A percentile compares a stretch with the other conserved stretches of the same genome.
Evolutionary conservation across 2,888 invertebrate genomes (phyloP).

Genomic region (Phortica magna): DNA sequence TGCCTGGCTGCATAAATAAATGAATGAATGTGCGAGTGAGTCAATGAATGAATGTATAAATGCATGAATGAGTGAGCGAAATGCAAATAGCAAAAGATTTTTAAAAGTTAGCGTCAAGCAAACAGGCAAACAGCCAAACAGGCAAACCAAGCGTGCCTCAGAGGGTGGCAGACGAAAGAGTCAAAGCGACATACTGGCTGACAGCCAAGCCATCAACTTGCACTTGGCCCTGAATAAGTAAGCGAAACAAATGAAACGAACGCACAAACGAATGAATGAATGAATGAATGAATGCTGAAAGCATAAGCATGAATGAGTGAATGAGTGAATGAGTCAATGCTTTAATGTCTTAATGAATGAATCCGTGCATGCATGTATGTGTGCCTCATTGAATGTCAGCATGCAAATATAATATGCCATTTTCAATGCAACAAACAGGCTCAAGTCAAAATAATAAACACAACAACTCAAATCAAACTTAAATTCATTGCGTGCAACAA

Average conservation of each 20-base stretch:
- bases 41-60: conserved; percentile 33
- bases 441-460: background rate
- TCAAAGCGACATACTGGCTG: background rate
- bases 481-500: background rate
- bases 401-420: background rate
- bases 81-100: background rate
- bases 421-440: background rate
- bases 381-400: no score
- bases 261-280: background rate
- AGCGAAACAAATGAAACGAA: background rate
- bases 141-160: background rate
- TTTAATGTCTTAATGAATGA: background rate
- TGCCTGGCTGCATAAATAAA: background rate
- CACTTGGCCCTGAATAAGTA: background rate
- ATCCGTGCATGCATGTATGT: background rate
- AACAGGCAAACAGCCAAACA: background rate
- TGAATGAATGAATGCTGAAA: background rate
- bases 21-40: conserved; percentile 18
- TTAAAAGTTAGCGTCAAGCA: no score
- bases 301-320: conserved; percentile 9
- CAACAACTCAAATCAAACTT: background rate
- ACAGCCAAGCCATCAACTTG: background rate
- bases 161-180: background rate
- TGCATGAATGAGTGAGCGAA: conserved; percentile 4
- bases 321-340: background rate